Evolutionary conservation across 2,797 vertebrate genomes (phyloP).

Genomic region (Peromyscus attwateri): DNA sequence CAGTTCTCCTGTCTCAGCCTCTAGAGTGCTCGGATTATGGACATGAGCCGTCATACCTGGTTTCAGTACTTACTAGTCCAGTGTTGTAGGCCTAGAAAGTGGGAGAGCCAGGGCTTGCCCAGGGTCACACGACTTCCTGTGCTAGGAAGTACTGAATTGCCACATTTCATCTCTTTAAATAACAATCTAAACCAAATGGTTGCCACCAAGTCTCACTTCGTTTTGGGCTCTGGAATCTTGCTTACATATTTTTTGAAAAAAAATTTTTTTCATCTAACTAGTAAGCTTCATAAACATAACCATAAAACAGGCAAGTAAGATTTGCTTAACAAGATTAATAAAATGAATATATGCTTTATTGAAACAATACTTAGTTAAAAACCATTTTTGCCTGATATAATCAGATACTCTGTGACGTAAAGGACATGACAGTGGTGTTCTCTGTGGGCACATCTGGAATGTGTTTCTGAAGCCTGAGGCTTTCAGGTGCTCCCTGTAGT

Average conservation of each 20-base stretch:
- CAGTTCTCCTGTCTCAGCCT: background rate
- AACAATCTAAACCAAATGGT: background rate
- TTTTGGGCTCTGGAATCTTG: constrained; percentile 24
- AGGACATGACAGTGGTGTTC: constrained; percentile 1
- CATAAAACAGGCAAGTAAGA: background rate
- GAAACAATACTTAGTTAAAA: constrained; percentile 1
- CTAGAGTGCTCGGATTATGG: background rate
- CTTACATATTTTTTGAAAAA: background rate
- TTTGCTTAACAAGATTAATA: background rate
- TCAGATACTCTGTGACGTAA: background rate
- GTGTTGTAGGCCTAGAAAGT: background rate
- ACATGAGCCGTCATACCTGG: background rate
- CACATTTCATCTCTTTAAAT: background rate
- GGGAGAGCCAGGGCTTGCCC: background rate
- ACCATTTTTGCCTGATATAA: background rate
- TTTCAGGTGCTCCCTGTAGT: background rate
- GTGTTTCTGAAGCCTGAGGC: background rate
- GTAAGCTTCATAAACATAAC: constrained; percentile 15
- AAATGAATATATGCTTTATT: background rate
- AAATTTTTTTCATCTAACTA: background rate
- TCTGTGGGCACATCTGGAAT: background rate
- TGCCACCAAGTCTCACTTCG: background rate
- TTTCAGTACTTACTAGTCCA: background rate
- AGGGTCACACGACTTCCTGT: background rate
- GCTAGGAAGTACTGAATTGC: background rate